phyloP scores from a whole-genome alignment of 2,888 invertebrate genomes.

The Mechanitis messenoides region DNA sequence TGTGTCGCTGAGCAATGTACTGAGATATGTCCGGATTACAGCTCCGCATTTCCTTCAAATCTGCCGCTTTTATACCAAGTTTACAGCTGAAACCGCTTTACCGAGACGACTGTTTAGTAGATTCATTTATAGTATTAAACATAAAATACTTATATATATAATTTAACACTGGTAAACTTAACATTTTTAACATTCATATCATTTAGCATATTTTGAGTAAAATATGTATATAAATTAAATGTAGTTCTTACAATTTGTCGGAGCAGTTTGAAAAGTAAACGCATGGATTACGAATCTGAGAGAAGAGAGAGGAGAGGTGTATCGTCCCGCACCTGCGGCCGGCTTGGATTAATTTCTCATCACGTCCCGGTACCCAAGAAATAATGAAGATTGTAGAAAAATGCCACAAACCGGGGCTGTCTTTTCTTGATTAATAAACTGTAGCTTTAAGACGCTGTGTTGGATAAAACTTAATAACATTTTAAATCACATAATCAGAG shows the following conservation, averaged over 20 bases:
- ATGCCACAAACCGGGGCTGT: conserved; percentile 58
- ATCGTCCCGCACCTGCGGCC: conserved; percentile 64
- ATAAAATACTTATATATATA: too few species aligned
- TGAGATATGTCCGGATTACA: conserved; percentile 73
- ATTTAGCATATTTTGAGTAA: too few species aligned
- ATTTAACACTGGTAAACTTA: too few species aligned
- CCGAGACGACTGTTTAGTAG: conserved; percentile 33
- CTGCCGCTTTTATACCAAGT: conserved; percentile 60
- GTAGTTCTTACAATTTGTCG: conserved; percentile 8
- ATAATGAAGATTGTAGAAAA: conserved; percentile 69
- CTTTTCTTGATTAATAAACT: conserved; percentile 67
- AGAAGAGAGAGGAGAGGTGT: conserved; percentile 37
- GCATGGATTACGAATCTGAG: conserved; percentile 37
- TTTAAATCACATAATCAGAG: conserved; percentile 33
- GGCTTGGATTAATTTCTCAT: conserved; percentile 74
- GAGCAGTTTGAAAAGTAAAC: conserved; percentile 34
- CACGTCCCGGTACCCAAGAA: conserved; percentile 57
- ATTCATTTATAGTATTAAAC: not conserved
- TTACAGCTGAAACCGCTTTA: conserved; percentile 62
- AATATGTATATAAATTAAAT: too few species aligned
- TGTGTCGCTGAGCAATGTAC: conserved; percentile 74
- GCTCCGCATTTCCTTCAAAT: conserved; percentile 54
- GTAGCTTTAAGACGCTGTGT: conserved; percentile 46
- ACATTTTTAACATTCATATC: too few species aligned
- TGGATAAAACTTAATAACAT: conserved; percentile 20